Evolutionary conservation across 2,113 vertebrate genomes (phyloP), one percentile per base, ranked within the genome.

Genomic region (Coturnix japonica): DNA sequence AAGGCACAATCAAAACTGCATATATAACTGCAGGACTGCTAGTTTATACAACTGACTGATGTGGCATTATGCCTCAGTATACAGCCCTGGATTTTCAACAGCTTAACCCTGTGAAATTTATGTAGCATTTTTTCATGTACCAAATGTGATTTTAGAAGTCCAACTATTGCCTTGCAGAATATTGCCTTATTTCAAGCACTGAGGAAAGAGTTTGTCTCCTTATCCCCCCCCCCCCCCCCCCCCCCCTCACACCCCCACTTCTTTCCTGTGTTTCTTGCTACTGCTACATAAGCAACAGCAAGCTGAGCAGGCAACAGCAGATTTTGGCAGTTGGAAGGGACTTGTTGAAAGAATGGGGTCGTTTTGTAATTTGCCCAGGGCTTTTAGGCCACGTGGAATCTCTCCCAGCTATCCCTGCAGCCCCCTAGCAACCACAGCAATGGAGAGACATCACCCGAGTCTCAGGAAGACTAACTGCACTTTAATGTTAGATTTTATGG

Each of bases 1-100:
- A 90, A 80, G 11, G 23, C 37, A 35, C 2, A 2, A 1, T 47
- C 4, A 67, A 11, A 66, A 51, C 26, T 12, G 56, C 28, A 18
- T 0, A 1, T 11, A 1, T 13, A 19, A 9, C 7, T 26, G 25
- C 18, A 47, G 18, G 25, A 14, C 5, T 49, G 19, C 22, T 59
- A 20, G 22, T 33, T 2, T 21, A 6, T 7, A 7, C 11, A 23
- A 12, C 25, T 30, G 41, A 46, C 23, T 0, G 0, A 57, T 5
- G 2, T 56, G 19, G 46, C 31, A 75, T 44, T 54, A 19, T 5
- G 4, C 37, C 31, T 41, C 21, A 3, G 3, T 37, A 9, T 51
- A 6, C 19, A 69, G 1, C 9, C 33, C 39, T 33, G 53, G 3
- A 0, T n/a, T n/a, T 54, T 26, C 31, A 49, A 2, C 33, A 80